Conservation (phyloP, 2,888 invertebrate genomes). For the Ophion slaviceki region DNA sequence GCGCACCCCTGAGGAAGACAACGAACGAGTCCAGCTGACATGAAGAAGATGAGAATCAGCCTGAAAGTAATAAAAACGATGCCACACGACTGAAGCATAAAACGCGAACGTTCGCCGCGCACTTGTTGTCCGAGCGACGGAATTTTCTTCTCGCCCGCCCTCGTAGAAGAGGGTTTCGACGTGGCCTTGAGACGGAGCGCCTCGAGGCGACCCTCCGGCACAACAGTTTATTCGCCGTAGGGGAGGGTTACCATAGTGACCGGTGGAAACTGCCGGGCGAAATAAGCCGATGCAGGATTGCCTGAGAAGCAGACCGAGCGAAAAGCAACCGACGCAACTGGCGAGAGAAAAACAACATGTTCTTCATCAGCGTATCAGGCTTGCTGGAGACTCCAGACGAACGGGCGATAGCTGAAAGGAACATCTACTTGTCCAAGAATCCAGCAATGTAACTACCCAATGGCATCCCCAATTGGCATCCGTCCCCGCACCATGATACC, state of each 20-base stretch:
- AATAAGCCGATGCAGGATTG: background rate
- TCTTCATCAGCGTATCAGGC: background rate
- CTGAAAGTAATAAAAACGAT: constrained; percentile 30
- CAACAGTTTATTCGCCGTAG: constrained; percentile 22
- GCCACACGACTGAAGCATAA: background rate
- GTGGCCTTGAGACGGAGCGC: constrained; percentile 45
- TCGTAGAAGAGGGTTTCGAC: background rate
- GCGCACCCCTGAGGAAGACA: constrained; percentile 29
- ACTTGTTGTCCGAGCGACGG: constrained; percentile 35
- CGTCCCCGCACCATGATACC: no score
- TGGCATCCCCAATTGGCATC: no score
- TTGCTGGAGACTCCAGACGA: background rate
- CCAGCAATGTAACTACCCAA: no score
- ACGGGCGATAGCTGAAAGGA: background rate
- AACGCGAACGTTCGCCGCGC: background rate
- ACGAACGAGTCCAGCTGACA: constrained; percentile 37
- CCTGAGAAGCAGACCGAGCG: background rate
- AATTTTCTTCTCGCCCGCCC: constrained; percentile 35
- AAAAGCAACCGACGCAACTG: background rate
- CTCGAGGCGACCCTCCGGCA: constrained; percentile 25
- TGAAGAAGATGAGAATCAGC: constrained; percentile 17
- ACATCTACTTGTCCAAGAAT: background rate
- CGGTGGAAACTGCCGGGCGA: constrained; percentile 26
- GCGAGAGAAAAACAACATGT: background rate
- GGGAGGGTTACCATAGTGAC: constrained; percentile 58